Evolutionary conservation across 2,113 vertebrate genomes (phyloP).

Genomic region (Gymnarchus niloticus): DNA sequence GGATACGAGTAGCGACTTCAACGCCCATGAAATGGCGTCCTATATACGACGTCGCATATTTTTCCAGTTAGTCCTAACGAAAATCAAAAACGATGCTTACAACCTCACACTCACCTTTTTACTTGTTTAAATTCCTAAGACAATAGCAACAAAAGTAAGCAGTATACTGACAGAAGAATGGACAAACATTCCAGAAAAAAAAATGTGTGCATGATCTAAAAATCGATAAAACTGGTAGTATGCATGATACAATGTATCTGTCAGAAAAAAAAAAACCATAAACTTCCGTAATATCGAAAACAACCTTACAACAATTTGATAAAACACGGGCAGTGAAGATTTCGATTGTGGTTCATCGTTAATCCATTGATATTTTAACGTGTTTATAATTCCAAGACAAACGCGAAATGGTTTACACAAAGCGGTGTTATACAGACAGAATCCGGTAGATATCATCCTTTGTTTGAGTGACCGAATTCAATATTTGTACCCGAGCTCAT

Average conservation of each 20-base stretch:
- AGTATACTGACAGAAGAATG: background rate
- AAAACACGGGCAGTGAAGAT: background rate
- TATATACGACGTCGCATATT: background rate
- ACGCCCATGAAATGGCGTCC: constrained; percentile 18
- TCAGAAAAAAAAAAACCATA: too few species aligned
- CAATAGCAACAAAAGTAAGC: background rate
- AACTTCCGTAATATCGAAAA: background rate
- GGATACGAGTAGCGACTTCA: background rate
- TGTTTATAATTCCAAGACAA: constrained; percentile 11
- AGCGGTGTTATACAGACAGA: background rate
- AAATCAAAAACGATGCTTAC: background rate
- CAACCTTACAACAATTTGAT: background rate
- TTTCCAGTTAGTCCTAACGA: background rate
- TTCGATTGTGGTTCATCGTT: background rate
- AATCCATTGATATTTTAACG: constrained; percentile 12
- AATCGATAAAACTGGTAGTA: background rate
- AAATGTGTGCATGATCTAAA: too few species aligned
- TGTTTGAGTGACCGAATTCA: background rate
- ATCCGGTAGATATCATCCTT: background rate
- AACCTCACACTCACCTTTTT: constrained; percentile 5
- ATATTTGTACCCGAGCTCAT: background rate
- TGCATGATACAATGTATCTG: background rate
- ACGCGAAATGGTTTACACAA: background rate
- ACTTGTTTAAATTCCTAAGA: background rate
- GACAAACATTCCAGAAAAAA: background rate